phyloP scores from a whole-genome alignment of 2,888 invertebrate species.

The Epinotia ramella region DNA sequence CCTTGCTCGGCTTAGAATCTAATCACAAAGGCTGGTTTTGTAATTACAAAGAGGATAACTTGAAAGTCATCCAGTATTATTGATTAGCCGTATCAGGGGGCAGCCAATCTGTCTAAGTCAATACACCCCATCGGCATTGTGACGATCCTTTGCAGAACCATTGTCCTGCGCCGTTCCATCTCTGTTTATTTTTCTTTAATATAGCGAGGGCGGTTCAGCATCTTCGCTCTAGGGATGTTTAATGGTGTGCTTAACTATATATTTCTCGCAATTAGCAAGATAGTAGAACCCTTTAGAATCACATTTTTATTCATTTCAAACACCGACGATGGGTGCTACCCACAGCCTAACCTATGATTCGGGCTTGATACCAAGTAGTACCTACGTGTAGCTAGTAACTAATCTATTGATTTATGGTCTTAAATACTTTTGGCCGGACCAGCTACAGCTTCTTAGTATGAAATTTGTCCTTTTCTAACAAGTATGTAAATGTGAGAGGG shows the following conservation, averaged over 20 bases:
- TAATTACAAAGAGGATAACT: background rate
- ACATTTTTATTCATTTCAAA: background rate
- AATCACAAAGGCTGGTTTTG: background rate
- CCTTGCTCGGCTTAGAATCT: background rate
- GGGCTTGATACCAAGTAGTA: background rate
- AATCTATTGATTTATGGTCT: no score
- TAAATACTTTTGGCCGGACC: no score
- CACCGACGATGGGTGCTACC: background rate
- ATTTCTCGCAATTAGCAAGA: background rate
- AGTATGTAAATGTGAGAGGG: background rate
- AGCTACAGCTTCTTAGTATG: background rate
- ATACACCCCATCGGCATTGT: conserved; percentile 24
- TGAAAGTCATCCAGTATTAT: conserved; percentile 18
- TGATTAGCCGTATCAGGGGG: conserved; percentile 4
- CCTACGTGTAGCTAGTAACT: no score
- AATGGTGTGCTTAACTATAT: background rate
- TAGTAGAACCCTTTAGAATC: background rate
- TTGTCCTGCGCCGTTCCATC: conserved; percentile 15
- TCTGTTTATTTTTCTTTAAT: conserved; percentile 20
- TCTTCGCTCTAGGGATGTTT: background rate
- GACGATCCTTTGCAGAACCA: background rate
- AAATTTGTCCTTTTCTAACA: background rate
- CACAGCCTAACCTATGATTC: no score
- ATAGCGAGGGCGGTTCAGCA: background rate
- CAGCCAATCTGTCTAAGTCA: conserved; percentile 39